Percentiles rank a stretch among this genome's conserved stretches.
Evolutionary conservation across 2,888 invertebrate genomes (phyloP).

Genomic region (Stenichneumon culpator): DNA sequence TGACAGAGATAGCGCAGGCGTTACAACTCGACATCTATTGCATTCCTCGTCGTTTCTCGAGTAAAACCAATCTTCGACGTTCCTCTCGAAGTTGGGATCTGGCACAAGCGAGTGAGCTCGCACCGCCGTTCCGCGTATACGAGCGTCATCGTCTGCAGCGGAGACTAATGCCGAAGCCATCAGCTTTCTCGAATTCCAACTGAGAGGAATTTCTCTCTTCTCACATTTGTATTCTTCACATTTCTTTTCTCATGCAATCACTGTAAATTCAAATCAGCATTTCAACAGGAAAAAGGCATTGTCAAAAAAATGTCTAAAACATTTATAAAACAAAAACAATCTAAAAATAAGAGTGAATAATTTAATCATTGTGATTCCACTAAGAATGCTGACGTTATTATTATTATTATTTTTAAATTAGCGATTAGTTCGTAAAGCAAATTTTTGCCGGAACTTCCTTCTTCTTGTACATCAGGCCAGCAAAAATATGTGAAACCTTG

Average conservation of each 20-base stretch:
- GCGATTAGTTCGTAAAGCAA: neutral
- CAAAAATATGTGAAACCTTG: neutral
- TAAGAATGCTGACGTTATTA: neutral
- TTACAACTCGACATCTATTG: conserved; percentile 73
- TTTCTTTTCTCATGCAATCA: conserved; percentile 19
- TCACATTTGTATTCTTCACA: conserved; percentile 32
- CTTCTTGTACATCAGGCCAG: neutral
- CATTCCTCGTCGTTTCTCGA: conserved; percentile 74
- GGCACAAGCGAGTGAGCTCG: conserved; percentile 46
- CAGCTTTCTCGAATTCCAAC: conserved; percentile 60
- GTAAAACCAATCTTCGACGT: conserved; percentile 76
- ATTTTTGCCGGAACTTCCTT: neutral
- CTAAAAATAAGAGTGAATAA: neutral
- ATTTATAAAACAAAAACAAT: too few species aligned
- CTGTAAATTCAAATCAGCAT: conserved; percentile 9
- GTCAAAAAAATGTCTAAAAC: too few species aligned
- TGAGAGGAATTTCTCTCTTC: conserved; percentile 38
- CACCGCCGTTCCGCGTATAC: conserved; percentile 53
- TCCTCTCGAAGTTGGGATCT: conserved; percentile 62
- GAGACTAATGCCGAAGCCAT: conserved; percentile 58
- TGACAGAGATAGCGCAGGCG: conserved; percentile 61
- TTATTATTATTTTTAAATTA: neutral
- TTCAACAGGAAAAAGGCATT: neutral
- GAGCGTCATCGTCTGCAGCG: conserved; percentile 55
- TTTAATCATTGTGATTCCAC: neutral